Evolutionary conservation across 2,888 invertebrate species (phyloP).

Genomic region (Harpalus rufipes): DNA sequence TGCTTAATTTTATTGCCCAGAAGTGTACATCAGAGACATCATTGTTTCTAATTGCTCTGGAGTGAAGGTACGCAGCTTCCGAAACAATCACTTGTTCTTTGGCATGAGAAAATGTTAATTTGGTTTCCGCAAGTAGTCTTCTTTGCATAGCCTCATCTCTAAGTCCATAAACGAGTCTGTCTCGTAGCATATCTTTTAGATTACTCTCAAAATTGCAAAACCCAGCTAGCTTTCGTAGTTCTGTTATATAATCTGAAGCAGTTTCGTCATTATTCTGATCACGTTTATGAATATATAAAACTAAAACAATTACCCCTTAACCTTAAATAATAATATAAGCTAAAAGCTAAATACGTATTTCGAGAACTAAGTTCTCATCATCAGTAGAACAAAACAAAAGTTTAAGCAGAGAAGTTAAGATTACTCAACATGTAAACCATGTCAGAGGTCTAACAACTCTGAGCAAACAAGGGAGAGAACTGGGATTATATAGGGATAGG

Average conservation of each 20-base stretch:
- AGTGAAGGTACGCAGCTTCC: constrained; percentile 12
- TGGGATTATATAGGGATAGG: too few relatives aligned
- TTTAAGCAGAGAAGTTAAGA: too few relatives aligned
- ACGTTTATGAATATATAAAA: constrained; percentile 58
- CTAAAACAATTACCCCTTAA: too few relatives aligned
- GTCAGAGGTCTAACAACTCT: too few relatives aligned
- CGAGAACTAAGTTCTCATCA: too few relatives aligned
- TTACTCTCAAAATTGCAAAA: constrained; percentile 13
- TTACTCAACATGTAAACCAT: too few relatives aligned
- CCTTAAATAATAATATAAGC: too few relatives aligned
- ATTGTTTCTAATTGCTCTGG: constrained; percentile 1
- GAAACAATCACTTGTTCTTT: neutral
- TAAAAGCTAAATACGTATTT: too few relatives aligned
- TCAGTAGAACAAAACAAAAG: too few relatives aligned
- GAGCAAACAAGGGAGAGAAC: too few relatives aligned
- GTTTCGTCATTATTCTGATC: constrained; percentile 8
- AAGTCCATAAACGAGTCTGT: constrained; percentile 20
- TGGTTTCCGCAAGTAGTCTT: constrained; percentile 16
- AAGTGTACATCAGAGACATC: neutral
- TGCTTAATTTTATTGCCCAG: too few relatives aligned
- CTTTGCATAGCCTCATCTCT: neutral
- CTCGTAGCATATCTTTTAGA: constrained; percentile 13
- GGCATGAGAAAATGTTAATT: constrained; percentile 7
- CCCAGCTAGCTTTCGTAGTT: neutral
- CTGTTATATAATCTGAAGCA: neutral